Evolutionary conservation across 2,797 vertebrate species (phyloP).

Genomic region (Spondyliosoma cantharus): DNA sequence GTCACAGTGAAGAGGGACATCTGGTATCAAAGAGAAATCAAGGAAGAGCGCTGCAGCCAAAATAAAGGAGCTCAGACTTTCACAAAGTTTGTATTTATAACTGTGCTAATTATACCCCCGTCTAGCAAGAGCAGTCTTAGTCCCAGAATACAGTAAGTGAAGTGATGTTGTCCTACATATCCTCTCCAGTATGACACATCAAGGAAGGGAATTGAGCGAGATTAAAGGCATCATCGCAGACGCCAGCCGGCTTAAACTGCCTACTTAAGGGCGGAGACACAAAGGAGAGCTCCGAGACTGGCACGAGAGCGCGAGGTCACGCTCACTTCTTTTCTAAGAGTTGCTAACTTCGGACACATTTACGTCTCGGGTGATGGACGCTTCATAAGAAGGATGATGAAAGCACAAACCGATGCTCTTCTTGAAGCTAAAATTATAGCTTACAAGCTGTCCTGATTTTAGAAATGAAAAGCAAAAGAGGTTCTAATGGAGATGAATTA

Average conservation of each 20-base stretch:
- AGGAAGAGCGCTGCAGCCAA: slow-evolving; percentile 56
- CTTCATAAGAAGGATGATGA: slow-evolving; percentile 21
- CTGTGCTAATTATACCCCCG: slow-evolving; percentile 67
- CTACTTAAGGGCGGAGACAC: slow-evolving; percentile 54
- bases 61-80: slow-evolving; percentile 58
- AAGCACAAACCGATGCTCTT: slow-evolving; percentile 11
- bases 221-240: slow-evolving; percentile 68
- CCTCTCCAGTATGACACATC: slow-evolving; percentile 60
- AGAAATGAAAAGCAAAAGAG: neutral
- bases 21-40: slow-evolving; percentile 62
- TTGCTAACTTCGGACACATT: slow-evolving; percentile 33
- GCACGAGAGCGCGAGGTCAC: slow-evolving; percentile 30
- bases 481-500: neutral
- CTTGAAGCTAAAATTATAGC: neutral
- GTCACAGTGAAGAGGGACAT: slow-evolving; percentile 56
- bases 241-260: slow-evolving; percentile 64
- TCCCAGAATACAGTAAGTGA: slow-evolving; percentile 66
- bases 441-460: slow-evolving; percentile 19
- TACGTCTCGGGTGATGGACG: slow-evolving; percentile 20
- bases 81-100: slow-evolving; percentile 69
- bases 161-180: slow-evolving; percentile 72
- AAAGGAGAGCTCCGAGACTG: slow-evolving; percentile 49
- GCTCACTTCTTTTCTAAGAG: slow-evolving; percentile 29
- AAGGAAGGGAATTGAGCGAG: slow-evolving; percentile 51
- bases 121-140: slow-evolving; percentile 51